phyloP scores from a whole-genome alignment of 2,888 invertebrate genomes.

The Diaperis boleti region DNA sequence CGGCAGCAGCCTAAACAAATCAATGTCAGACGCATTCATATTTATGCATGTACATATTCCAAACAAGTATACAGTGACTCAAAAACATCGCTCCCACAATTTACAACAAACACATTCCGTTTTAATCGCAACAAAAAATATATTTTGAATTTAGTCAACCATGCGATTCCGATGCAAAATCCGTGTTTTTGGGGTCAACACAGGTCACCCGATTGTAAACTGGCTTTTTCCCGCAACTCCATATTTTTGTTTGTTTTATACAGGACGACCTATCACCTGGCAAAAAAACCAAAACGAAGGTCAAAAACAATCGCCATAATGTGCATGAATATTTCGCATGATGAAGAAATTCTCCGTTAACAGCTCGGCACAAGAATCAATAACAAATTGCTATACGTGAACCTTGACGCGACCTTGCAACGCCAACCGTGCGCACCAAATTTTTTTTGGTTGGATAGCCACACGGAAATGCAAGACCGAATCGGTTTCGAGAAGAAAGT shows the following conservation, averaged over 20 bases:
- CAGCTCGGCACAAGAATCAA: background rate
- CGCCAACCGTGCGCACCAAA: too few species aligned
- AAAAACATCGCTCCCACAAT: too few species aligned
- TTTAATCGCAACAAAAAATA: too few species aligned
- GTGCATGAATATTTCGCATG: background rate
- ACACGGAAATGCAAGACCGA: background rate
- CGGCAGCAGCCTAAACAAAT: too few species aligned
- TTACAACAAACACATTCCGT: too few species aligned
- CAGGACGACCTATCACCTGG: background rate
- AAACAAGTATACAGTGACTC: too few species aligned
- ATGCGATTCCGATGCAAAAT: too few species aligned
- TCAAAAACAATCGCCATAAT: background rate
- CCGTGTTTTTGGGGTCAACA: background rate
- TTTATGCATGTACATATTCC: too few species aligned
- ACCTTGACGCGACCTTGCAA: slow-evolving; percentile 22
- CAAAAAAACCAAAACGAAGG: background rate
- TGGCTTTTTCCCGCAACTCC: background rate
- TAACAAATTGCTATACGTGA: slow-evolving; percentile 3
- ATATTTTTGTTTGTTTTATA: too few species aligned
- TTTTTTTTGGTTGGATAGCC: too few species aligned
- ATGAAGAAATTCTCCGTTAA: background rate
- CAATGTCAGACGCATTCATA: too few species aligned
- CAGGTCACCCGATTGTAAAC: slow-evolving; percentile 6
- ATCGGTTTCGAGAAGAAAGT: too few species aligned
- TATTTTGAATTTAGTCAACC: background rate